phyloP scores from a whole-genome alignment of 2,113 vertebrate species.

The Dolichallabes microphthalmus region DNA sequence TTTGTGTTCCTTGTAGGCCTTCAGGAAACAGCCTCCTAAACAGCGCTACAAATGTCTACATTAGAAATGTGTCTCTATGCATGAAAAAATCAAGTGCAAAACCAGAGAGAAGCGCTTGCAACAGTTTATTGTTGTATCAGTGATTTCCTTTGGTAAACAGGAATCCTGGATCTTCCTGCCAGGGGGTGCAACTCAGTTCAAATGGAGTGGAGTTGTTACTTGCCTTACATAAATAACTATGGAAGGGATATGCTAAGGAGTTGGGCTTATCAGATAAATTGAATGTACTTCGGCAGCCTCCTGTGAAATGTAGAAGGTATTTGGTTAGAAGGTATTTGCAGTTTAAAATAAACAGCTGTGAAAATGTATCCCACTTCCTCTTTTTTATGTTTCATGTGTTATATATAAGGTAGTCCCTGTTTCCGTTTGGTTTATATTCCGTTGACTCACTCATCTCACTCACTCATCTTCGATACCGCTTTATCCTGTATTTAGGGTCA shows the following conservation, averaged over 20 bases:
- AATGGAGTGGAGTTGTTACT: slow-evolving; percentile 48
- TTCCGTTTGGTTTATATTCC: neutral
- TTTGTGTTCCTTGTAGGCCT: neutral
- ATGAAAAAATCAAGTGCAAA: slow-evolving; percentile 47
- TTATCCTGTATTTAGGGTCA: too few relatives aligned
- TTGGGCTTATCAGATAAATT: slow-evolving; percentile 50
- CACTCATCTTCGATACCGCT: too few relatives aligned
- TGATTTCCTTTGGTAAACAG: slow-evolving; percentile 61
- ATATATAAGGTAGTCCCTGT: neutral
- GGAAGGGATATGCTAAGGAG: slow-evolving; percentile 64
- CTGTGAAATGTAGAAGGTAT: neutral
- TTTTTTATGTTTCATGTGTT: neutral
- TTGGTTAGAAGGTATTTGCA: neutral
- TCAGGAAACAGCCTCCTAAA: neutral
- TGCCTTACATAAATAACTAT: slow-evolving; percentile 66
- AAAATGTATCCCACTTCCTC: neutral
- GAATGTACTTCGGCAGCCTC: neutral
- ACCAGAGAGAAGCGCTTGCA: slow-evolving; percentile 48
- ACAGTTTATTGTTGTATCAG: slow-evolving; percentile 67
- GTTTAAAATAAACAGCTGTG: neutral
- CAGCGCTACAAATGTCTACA: neutral
- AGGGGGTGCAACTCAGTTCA: slow-evolving; percentile 54
- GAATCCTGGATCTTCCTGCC: slow-evolving; percentile 81
- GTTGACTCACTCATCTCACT: too few relatives aligned
- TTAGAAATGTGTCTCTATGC: slow-evolving; percentile 45